Base-by-base conservation (phyloP, 2,797 vertebrate genomes). In the Macropus fuliginosus region DNA sequence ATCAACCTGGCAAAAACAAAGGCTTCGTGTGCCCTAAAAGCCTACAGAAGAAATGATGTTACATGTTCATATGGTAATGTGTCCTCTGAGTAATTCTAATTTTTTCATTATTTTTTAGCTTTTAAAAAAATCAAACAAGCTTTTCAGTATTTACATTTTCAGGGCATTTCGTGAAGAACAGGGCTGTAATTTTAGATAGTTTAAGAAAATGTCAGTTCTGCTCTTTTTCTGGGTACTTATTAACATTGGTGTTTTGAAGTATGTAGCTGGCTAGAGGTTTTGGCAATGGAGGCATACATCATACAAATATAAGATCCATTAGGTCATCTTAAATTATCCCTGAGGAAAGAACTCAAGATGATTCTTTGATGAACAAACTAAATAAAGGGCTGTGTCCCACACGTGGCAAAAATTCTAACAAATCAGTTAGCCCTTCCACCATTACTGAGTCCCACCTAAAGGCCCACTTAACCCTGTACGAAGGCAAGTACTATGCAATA, bases 1-100 rank as follows among this genome's bases (percentile, higher is more conserved):
- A 31, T 55, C 55, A 16, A 50, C 2, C 87, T 56, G 28, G 14
- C 31, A 90, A 92, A 52, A 91, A 27, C 14, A 56, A 94, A 66
- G 52, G 87, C 54, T 57, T 55, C 18, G 55, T 90, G n/a, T 40
- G 52, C 12, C n/a, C 59, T 40, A 13, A 52, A 14, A 1, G 4
- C 92, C 92, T 55, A 56, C 31, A 8, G 5, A 93, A 94, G 62
- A 95, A 91, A 59, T 54, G 56, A 93, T 87, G 52, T 46, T 62
- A 29, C 13, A 13, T 81, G 9, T 81, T 28, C 27, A 13, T 46
- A 54, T 5, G 50, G 90, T 55, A 31, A 81, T 92, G 34, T 12
- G 24, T 13, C 14, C 13, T n/a, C 40, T 14, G 50, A 62, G 54
- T 55, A 95, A 93, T 29, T 28, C 52, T 50, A 56, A 11, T 54